These are phyloP conservation scores for Littorina saxatilis DNA, from an alignment of 1,140 invertebrate genomes.

Conservation along the genomic window DNA sequence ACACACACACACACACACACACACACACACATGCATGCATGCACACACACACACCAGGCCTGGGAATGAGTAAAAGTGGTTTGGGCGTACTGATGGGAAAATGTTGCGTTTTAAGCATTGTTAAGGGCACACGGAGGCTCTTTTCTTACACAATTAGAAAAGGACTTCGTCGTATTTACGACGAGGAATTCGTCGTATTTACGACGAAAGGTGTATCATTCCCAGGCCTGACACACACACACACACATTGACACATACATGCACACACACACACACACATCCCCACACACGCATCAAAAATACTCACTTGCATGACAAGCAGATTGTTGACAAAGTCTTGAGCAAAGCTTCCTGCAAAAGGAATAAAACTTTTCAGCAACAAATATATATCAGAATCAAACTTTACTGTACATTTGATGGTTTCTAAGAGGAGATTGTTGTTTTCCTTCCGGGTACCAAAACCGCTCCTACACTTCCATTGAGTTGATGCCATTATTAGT, in stretches of 20 bases:
- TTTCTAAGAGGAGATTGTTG: not conserved
- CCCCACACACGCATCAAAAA: not conserved
- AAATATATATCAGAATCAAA: not conserved
- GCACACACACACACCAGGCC: constrained; percentile 3
- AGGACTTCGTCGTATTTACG: no score
- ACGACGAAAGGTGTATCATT: no score
- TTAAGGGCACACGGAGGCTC: no score
- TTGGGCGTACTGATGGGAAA: no score
- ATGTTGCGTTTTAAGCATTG: no score
- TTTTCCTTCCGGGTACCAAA: not conserved
- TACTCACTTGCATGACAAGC: constrained; percentile 83
- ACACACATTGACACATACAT: not conserved
- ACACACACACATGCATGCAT: not conserved
- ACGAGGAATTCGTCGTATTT: no score
- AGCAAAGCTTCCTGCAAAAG: constrained; percentile 82
- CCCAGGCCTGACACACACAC: not conserved
- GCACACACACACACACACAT: constrained; percentile 11
- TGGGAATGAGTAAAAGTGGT: no score
- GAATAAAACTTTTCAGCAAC: no score
- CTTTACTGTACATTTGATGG: not conserved
- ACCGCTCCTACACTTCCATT: not conserved
- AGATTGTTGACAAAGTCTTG: constrained; percentile 84
- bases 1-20: no score
- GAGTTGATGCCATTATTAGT: no score
- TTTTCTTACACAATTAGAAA: no score